Evolutionary conservation across 2,113 vertebrate species (phyloP).

Genomic region (Mellivora capensis): DNA sequence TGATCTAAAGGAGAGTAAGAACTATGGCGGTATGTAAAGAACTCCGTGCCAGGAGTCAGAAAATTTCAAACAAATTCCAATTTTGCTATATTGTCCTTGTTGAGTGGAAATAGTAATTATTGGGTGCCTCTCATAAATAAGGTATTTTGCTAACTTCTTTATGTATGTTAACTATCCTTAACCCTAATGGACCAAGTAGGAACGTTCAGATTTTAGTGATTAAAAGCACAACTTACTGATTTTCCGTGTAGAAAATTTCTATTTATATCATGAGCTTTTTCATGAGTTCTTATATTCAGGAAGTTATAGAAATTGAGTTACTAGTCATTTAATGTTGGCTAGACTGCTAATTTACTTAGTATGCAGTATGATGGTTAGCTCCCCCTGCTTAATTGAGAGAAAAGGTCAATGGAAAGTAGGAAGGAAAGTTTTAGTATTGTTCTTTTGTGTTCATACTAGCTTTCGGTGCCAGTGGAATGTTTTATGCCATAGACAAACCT

Average conservation of each 20-base stretch:
- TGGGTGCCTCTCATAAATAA: background rate
- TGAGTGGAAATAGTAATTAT: background rate
- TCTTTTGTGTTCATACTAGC: background rate
- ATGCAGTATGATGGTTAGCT: background rate
- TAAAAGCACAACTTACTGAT: background rate
- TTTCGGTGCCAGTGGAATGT: background rate
- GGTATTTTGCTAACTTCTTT: background rate
- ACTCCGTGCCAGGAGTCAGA: background rate
- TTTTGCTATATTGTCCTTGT: background rate
- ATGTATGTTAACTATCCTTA: background rate
- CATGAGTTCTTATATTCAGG: background rate
- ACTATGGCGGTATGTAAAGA: background rate
- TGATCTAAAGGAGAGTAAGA: background rate
- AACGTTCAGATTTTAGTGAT: background rate
- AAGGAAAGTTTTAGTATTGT: background rate
- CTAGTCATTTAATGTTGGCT: background rate
- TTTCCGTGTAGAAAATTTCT: background rate
- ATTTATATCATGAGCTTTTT: background rate
- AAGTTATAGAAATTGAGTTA: background rate
- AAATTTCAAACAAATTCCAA: background rate
- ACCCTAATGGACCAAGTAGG: background rate
- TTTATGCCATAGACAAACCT: background rate
- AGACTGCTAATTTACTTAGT: background rate
- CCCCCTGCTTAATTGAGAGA: background rate
- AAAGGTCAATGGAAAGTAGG: background rate